Conservation (phyloP, 2,113 vertebrate genomes). For the Catharus bicknelli region DNA sequence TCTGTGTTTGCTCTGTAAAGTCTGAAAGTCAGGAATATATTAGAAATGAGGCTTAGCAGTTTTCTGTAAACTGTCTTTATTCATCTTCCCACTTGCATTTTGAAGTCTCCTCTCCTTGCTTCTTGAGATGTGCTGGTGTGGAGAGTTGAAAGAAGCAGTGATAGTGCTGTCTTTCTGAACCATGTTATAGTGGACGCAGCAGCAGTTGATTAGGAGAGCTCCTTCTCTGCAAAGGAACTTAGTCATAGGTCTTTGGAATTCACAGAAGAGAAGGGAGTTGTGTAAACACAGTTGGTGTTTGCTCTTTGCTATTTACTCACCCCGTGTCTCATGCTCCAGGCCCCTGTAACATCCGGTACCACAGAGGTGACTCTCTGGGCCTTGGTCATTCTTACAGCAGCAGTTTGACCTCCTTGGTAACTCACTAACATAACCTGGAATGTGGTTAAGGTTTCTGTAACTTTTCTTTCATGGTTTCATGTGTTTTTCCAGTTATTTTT, state of each 20-base stretch:
- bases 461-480: background rate
- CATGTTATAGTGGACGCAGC: background rate
- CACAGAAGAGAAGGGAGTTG: background rate
- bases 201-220: background rate
- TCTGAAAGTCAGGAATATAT: background rate
- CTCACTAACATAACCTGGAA: background rate
- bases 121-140: accelerated
- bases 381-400: background rate
- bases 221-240: background rate
- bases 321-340: background rate
- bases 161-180: background rate
- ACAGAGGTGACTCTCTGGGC: background rate
- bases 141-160: background rate
- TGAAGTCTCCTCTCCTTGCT: background rate
- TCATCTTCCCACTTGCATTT: background rate
- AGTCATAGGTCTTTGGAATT: background rate
- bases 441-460: background rate
- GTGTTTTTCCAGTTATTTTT: background rate
- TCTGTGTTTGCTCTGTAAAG: background rate
- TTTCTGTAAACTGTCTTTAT: background rate
- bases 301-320: background rate
- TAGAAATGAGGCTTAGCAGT: background rate
- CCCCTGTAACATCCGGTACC: background rate
- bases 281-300: background rate
- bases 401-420: background rate